phyloP scores from a whole-genome alignment of 92 coral and sea anemone species.

The Ricordea florida region DNA sequence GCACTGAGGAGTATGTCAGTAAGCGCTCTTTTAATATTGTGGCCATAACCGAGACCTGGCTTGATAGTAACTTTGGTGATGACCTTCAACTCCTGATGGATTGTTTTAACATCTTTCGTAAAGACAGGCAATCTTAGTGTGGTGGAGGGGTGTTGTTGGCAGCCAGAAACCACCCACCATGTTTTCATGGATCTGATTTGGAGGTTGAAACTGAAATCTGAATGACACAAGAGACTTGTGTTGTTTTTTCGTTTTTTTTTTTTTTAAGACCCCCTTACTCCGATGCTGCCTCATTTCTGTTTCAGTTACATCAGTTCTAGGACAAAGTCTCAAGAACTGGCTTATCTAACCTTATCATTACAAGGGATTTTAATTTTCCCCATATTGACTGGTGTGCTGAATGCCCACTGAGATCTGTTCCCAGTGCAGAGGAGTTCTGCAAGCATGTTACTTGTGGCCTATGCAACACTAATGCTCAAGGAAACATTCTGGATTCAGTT shows the following conservation, averaged over 20 bases:
- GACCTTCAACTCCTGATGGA: conserved; percentile 28
- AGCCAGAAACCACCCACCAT: conserved; percentile 32
- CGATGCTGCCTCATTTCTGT: conserved; percentile 21
- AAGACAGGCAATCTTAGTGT: conserved; percentile 34
- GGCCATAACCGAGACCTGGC: conserved; percentile 42
- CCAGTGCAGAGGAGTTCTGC: no score
- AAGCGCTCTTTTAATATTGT: conserved; percentile 19
- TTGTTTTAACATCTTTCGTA: conserved; percentile 29
- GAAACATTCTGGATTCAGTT: no score
- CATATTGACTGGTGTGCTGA: background rate
- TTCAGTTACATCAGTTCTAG: conserved; percentile 16
- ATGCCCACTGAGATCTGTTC: background rate
- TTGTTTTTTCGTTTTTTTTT: conserved; percentile 19
- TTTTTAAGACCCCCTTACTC: conserved; percentile 44
- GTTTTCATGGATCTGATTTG: conserved; percentile 33
- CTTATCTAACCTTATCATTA: conserved; percentile 35
- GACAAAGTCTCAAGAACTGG: conserved; percentile 23
- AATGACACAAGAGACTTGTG: conserved; percentile 3
- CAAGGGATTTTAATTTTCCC: conserved; percentile 50
- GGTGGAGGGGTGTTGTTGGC: conserved; percentile 49
- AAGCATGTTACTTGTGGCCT: no score
- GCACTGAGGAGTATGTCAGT: no score
- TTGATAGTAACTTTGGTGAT: conserved; percentile 38
- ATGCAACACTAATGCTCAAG: no score
- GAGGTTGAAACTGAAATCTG: conserved; percentile 24